Evolutionary conservation across 1,140 invertebrate species (phyloP), one percentile per base, ranked within the genome.

Genomic region (Manduca sexta): DNA sequence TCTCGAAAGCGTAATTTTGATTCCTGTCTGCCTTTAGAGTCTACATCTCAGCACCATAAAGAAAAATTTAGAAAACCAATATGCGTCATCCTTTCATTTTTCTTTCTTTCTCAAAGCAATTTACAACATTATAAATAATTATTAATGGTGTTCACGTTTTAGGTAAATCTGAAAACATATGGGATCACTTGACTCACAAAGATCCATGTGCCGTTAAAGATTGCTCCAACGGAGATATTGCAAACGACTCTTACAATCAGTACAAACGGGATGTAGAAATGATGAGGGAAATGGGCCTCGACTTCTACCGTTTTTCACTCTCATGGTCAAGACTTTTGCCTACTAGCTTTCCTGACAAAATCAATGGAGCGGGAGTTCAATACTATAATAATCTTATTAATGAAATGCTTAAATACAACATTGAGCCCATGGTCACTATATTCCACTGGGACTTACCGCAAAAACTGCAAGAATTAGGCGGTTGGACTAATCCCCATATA

Each of bases 391-490:
- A 86, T 38, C 45, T 92, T 12, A 90, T 91, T 8, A 69, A 91
- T 53, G 88, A 87, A 42, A 64, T 91, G 5, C 47, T 81, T 12
- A 74, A 66, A 14, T 80, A 87, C 18, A 87, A 87, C 18, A 85
- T 87, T 10, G 80, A 82, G 2, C 89, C 89, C 2, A 86, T 89
- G 74, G 87, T 90, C 0, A 91, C 90, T 0, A 73, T 91, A 3
- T 91, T 90, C 61, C 90, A 91, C 52, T 91, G 89, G 89, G 90
- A 91, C 40, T 60, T 91, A 44, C 90, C 90, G 0, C 83, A 89
- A 50, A 64, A 67, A 12, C 56, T 91, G 11, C 88, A 90, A 61
- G 87, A 90, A 37, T 49, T 88, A 21, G 90, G 89, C 5, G 90
- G 89, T 3, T 90, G 89, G 90, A 78, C 85, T 8, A 91, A 91